Evolutionary conservation across 2,888 invertebrate species (phyloP).

Genomic region (Cylloceria caligata): DNA sequence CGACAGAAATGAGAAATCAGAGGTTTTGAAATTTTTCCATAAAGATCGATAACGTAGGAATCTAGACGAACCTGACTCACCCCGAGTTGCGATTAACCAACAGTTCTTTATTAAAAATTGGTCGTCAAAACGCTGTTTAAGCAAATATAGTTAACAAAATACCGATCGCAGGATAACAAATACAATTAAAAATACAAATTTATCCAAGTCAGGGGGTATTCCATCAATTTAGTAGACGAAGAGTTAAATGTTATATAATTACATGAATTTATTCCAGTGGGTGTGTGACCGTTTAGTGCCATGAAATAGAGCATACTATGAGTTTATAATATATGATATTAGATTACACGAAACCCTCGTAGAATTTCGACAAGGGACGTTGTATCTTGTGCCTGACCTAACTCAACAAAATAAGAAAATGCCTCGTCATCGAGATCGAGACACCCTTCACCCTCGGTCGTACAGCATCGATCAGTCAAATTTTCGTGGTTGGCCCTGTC

Average conservation of each 20-base stretch:
- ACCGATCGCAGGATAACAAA: too few relatives aligned
- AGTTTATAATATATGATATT: background rate
- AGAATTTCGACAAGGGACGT: background rate
- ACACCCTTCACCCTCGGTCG: constrained; percentile 17
- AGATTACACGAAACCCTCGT: background rate
- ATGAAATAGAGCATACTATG: background rate
- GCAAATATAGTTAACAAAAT: too few relatives aligned
- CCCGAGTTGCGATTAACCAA: too few relatives aligned
- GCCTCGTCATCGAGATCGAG: constrained; percentile 55
- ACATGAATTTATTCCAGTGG: background rate
- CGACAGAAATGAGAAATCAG: too few relatives aligned
- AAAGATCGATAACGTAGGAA: too few relatives aligned
- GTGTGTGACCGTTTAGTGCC: background rate
- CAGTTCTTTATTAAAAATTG: too few relatives aligned
- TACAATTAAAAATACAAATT: too few relatives aligned
- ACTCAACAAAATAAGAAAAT: constrained; percentile 45
- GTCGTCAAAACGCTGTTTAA: too few relatives aligned
- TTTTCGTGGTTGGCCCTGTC: constrained; percentile 25
- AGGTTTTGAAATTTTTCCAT: too few relatives aligned
- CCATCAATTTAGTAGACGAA: too few relatives aligned
- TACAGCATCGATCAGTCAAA: constrained; percentile 57
- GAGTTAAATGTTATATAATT: background rate
- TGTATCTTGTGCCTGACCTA: constrained; percentile 41
- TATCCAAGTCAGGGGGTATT: too few relatives aligned
- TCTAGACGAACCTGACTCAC: too few relatives aligned